Evolutionary conservation across 2,113 vertebrate species (phyloP).

Genomic region (Anser cygnoides): DNA sequence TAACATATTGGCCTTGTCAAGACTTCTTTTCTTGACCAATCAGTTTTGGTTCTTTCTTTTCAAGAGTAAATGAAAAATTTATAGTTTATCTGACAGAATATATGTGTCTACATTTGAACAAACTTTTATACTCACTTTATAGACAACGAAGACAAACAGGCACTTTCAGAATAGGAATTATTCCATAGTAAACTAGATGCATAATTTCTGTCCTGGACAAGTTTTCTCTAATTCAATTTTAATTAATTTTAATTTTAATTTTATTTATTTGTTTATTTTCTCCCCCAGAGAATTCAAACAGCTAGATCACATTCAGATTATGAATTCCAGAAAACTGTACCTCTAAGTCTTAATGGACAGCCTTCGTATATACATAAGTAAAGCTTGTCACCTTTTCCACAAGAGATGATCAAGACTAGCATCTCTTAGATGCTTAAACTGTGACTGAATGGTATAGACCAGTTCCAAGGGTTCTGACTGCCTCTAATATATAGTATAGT

Average conservation of each 20-base stretch:
- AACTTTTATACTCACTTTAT: not conserved
- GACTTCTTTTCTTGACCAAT: not conserved
- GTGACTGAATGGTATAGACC: not conserved
- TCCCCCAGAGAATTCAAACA: not conserved
- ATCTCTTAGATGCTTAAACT: too few species aligned
- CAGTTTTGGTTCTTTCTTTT: not conserved
- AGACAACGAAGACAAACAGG: not conserved
- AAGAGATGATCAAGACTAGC: too few species aligned
- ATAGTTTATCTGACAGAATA: not conserved
- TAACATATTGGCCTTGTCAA: not conserved
- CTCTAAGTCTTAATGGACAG: not conserved
- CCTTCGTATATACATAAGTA: not conserved
- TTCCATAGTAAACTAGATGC: not conserved
- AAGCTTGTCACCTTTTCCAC: not conserved
- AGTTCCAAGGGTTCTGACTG: not conserved
- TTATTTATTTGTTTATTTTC: too few species aligned
- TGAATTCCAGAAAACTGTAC: not conserved
- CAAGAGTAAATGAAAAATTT: not conserved
- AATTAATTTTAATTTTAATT: too few species aligned
- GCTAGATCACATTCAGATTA: not conserved
- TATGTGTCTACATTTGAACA: not conserved
- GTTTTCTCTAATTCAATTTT: not conserved
- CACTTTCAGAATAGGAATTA: not conserved
- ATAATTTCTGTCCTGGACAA: not conserved
- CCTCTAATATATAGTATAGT: not conserved